Evolutionary conservation across 2,797 vertebrate genomes (phyloP).

Genomic region (Threskiornis aethiopicus): DNA sequence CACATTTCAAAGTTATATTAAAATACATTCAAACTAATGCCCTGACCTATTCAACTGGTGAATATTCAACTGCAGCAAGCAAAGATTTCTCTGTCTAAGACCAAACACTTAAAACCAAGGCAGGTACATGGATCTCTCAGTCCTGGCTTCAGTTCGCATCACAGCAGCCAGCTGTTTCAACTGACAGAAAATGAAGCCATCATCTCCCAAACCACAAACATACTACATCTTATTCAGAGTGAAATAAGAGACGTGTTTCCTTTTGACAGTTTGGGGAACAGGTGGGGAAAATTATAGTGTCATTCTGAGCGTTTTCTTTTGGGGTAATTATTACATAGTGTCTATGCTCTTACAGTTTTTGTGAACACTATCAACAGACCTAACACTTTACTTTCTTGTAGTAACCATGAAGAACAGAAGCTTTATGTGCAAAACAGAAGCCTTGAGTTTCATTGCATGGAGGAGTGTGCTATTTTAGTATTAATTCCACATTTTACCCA

Average conservation of each 20-base stretch:
- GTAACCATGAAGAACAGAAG: neutral
- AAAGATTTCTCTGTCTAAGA: neutral
- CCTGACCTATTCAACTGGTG: neutral
- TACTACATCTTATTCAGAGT: neutral
- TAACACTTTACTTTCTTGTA: neutral
- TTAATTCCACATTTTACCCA: neutral
- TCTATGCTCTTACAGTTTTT: neutral
- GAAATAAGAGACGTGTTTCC: neutral
- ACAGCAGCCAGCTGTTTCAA: slow-evolving; percentile 34
- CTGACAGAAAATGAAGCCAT: neutral
- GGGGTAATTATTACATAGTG: neutral
- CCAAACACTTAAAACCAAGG: neutral
- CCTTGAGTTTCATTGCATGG: neutral
- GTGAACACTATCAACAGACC: neutral
- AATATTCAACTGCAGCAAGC: neutral
- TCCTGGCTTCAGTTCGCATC: neutral
- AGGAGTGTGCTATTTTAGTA: neutral
- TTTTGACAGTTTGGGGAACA: slow-evolving; percentile 42
- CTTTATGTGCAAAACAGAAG: neutral
- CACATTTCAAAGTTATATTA: neutral
- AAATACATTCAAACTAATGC: neutral
- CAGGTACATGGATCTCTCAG: neutral
- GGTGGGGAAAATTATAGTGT: slow-evolving; percentile 5
- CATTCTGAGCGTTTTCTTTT: neutral
- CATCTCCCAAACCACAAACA: slow-evolving; percentile 41